Base-by-base conservation (phyloP, 2,113 vertebrate genomes). In the Cinclus mexicanus region DNA sequence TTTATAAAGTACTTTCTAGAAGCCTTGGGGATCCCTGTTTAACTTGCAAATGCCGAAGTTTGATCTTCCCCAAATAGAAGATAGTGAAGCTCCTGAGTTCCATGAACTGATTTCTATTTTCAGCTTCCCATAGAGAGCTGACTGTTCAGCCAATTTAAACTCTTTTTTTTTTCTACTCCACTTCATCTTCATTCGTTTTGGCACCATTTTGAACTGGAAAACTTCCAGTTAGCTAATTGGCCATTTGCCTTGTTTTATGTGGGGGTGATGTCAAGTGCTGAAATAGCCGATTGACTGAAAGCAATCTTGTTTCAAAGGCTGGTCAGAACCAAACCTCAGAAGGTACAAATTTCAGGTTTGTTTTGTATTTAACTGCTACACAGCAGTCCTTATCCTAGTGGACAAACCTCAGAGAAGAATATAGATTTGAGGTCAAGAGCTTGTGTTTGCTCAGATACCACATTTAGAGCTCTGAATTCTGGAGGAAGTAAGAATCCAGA, bases 21-120 rank as follows among this genome's bases (percentile, higher is more conserved):
- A 96, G 84, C 90, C 94, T 94, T 95, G 75, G 95, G 94, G 90
- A 96, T 95, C 93, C 93, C 89, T 96, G 82, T 96, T 97, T 97
- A 95, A 97, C 93, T 97, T 97, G 96, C 94, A 96, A 94, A 97
- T 96, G 78, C 55, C 63, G 90, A 94, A 95, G 93, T 94, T 89
- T 96, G 94, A 96, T 97, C 96, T 97, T 97, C 94, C 91, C 90
- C 90, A 97, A 96, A 96, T 90, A 93, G 89, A 95, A 97, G 95
- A 96, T 94, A 94, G 92, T 91, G 96, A 97, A 97, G 94, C 93
- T 96, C 96, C 95, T 83, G 70, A 92, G 75, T 96, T 97, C 74
- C 74, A 60, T 25, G 63, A 93, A 84, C 90, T 82, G 75, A 89
- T 94, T 96, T 93, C 96, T 97, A 84, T 97, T 96, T 97, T 95